phyloP scores from a whole-genome alignment of 1,140 invertebrate genomes.

The Neodiprion virginianus region DNA sequence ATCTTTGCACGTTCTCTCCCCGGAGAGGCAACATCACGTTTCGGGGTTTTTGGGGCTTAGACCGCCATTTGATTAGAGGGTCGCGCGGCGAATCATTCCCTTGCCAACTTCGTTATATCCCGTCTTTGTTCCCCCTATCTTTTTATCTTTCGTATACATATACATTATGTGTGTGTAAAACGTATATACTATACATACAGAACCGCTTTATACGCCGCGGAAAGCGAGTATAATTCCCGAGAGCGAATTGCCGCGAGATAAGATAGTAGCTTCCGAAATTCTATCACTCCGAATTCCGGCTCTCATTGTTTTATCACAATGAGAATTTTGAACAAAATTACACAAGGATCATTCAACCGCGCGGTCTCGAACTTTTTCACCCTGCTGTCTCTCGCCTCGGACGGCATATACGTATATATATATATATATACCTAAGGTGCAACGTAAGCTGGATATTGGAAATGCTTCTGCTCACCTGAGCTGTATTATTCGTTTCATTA shows the following conservation, averaged over 20 bases:
- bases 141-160: constrained; percentile 2
- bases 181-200: background rate
- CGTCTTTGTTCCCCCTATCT: constrained; percentile 4
- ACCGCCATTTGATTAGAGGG: constrained; percentile 4
- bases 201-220: background rate
- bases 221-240: background rate
- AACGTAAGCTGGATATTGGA: constrained; percentile 2
- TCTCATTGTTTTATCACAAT: background rate
- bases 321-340: background rate
- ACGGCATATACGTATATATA: too few species aligned
- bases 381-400: too few species aligned
- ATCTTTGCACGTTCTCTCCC: constrained; percentile 6
- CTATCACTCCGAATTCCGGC: background rate
- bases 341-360: background rate
- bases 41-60: background rate
- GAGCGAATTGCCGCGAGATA: background rate
- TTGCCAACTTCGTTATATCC: background rate
- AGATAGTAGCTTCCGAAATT: background rate
- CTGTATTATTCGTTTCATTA: constrained; percentile 5
- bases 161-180: background rate
- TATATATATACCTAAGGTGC: background rate
- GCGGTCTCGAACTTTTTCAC: too few species aligned
- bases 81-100: constrained; percentile 4
- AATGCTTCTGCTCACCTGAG: constrained; percentile 6
- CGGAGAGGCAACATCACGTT: background rate